Evolutionary conservation across 2,797 vertebrate species (phyloP).

Genomic region (Pelochelys cantorii): DNA sequence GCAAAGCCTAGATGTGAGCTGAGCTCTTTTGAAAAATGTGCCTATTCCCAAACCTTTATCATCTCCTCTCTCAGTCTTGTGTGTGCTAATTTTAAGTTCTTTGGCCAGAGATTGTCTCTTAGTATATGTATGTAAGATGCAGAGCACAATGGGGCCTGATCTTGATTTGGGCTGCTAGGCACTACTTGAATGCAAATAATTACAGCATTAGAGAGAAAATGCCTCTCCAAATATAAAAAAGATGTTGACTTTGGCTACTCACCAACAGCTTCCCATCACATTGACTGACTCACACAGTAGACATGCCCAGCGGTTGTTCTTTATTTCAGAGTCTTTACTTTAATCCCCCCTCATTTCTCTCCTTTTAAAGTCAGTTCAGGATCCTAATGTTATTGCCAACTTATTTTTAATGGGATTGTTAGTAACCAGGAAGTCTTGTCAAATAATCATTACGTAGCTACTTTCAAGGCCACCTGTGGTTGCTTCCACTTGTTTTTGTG

Average conservation of each 20-base stretch:
- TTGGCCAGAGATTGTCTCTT: neutral
- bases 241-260: conserved; percentile 49
- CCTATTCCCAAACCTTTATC: neutral
- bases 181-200: conserved; percentile 7
- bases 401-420: conserved; percentile 74
- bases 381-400: conserved; percentile 66
- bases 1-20: neutral
- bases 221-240: conserved; percentile 20
- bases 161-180: neutral
- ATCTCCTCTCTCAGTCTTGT: neutral
- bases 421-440: conserved; percentile 71
- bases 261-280: conserved; percentile 45
- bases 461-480: conserved; percentile 56
- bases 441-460: conserved; percentile 68
- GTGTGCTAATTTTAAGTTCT: neutral
- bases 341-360: conserved; percentile 73
- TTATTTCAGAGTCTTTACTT: conserved; percentile 65
- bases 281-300: conserved; percentile 48
- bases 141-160: neutral
- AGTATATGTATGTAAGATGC: fast-evolving
- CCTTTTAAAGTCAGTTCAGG: conserved; percentile 66
- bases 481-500: conserved; percentile 29
- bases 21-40: neutral
- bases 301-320: conserved; percentile 61
- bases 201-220: neutral